Evolutionary conservation across 2,113 vertebrate species (phyloP), one percentile per base, ranked within the genome.

Genomic region (Cryptotis parvus): DNA sequence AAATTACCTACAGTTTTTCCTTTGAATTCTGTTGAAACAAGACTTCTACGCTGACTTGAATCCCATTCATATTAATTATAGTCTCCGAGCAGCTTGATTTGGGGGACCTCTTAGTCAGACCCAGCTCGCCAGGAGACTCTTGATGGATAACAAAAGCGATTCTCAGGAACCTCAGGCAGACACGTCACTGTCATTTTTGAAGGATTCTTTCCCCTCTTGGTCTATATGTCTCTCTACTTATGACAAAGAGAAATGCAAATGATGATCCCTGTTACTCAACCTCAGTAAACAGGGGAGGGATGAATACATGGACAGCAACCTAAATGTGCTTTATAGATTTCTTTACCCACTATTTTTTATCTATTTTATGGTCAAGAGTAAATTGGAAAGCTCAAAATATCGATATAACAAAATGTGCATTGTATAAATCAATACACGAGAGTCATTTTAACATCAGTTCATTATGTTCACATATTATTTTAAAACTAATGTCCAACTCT

Each of bases 371-470:
- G 68, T 93, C 58, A 80, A 90, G 85, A 95, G 69, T 68, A 95
- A 93, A 94, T 66, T 92, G 87, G 94, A 94, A 91, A 91, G 66
- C 31, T 96, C 74, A 94, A 89, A 92, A 88, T 92, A 95, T 63
- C 85, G 45, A 84, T 89, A 52, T 43, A 66, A 90, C 85, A 93
- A 43, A 14, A 86, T 63, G 75, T 45, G 43, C n/a, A 65, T 92
- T 81, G 87, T 90, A 94, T 94, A 72, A 90, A 89, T 86, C 87
- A 88, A n/a, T 31, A n/a, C 63, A 80, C 9, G 77, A 87, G 43
- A 77, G 70, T 49, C 72, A 86, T 37, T 90, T 78, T 41, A 49
- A n/a, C 12, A 80, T 91, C 78, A 77, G 76, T 90, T 91, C 73
- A 65, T 88, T 90, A 33, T 52, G 49, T 86, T 89, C 84, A n/a